Evolutionary conservation across 2,888 invertebrate genomes (phyloP).

Genomic region (Steinernema scapterisci): DNA sequence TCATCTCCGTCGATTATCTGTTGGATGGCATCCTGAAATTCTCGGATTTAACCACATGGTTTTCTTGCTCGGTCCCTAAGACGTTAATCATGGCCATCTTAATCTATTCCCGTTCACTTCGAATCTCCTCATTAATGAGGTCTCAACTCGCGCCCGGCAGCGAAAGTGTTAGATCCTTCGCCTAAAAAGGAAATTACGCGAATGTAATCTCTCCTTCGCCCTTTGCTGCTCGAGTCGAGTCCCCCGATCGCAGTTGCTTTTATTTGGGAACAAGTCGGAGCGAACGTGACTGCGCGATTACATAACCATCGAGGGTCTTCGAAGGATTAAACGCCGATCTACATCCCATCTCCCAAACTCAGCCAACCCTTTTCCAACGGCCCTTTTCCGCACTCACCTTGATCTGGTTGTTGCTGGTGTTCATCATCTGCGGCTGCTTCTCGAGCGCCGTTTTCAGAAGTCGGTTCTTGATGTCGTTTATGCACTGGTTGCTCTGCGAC

Average conservation of each 20-base stretch:
- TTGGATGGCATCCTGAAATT: conserved; percentile 59
- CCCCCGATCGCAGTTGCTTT: conserved; percentile 6
- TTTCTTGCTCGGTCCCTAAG: background rate
- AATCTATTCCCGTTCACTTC: conserved; percentile 8
- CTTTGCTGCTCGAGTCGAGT: background rate
- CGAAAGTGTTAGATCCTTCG: conserved; percentile 11
- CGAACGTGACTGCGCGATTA: background rate
- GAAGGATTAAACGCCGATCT: conserved; percentile 15
- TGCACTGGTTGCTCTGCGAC: conserved; percentile 55
- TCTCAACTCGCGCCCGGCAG: conserved; percentile 1
- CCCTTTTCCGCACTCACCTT: conserved; percentile 42
- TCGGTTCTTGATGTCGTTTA: conserved; percentile 61
- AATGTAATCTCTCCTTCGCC: conserved; percentile 10
- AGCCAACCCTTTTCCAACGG: background rate
- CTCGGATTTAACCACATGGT: background rate
- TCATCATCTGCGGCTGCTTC: conserved; percentile 60
- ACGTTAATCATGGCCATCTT: background rate
- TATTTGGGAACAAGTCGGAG: conserved; percentile 10
- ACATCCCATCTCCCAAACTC: background rate
- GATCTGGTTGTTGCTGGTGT: conserved; percentile 57
- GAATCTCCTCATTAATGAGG: conserved; percentile 26
- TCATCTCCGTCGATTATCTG: conserved; percentile 60
- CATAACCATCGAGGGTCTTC: conserved; percentile 9
- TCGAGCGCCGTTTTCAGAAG: conserved; percentile 61
- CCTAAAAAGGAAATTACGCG: conserved; percentile 26